Evolutionary conservation across 2,113 vertebrate genomes (phyloP), one percentile per base, ranked within the genome.

Genomic region (Heterotilapia buettikoferi): DNA sequence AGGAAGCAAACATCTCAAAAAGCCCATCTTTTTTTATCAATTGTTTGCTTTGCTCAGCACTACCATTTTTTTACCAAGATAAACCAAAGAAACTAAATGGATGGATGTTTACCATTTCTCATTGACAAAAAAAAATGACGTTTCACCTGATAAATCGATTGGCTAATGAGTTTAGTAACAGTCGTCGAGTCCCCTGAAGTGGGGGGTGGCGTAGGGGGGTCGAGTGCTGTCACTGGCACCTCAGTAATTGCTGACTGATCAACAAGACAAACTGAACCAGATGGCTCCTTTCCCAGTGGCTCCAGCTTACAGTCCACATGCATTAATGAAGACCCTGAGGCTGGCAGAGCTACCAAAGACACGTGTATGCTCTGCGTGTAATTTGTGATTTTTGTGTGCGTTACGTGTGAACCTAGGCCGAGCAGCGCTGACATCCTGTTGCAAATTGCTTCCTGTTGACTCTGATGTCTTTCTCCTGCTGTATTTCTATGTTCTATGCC

Each of bases 361-460:
- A 91, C 53, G 6, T 86, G 86, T 82, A 63, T 52, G 52, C 80
- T 80, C 19, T 87, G 56, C 40, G 4, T 88, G 84, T 71, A 33
- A 68, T 68, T 68, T 43, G 40, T 43, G 40, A 45, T 86, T 47
- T 89, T 61, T 66, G 88, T 83, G 84, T 86, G 57, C 36, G 50
- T 78, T 53, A 36, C 45, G 54, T 79, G 66, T 91, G 84, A 88
- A 89, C 85, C 82, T 36, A 68, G 50, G 80, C 71, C 78, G n/a
- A 92, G 86, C 92, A 88, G 57, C 6, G 7, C 24, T 91, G 86
- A 92, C 92, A 90, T 92, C 93, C 90, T 93, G 93, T 92, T 90
- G 73, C 86, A 93, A 94, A 95, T 93, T 93, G 92, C 80, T 95
- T 94, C 93, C 95, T 93, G 94, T 94, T 95, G 91, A 93, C 86